Evolutionary conservation across 2,797 vertebrate genomes (phyloP), one percentile per base, ranked within the genome.

Genomic region (Alcedo quadribrachys): DNA sequence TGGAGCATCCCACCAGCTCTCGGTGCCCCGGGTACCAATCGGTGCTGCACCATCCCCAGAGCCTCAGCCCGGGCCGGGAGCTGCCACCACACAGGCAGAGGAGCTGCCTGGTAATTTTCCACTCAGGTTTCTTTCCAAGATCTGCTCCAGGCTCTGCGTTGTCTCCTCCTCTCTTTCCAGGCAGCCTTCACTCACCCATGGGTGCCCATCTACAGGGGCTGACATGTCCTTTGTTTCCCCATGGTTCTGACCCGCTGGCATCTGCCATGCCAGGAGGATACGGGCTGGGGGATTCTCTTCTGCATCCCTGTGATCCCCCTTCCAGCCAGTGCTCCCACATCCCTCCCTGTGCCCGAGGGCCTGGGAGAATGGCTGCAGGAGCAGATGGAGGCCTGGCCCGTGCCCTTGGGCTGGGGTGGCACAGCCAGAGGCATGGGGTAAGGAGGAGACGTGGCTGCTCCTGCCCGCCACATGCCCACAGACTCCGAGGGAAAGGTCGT

Each of bases 91-190:
- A 21, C 43, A 21, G 3, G 0, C 70, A 79, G 67, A 57, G 82
- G 81, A 91, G 83, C 92, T 88, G 62, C 86, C 94, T 68, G 90
- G 93, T 96, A 94, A 94, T 89, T 96, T 96, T 96, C 96, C 96
- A 90, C 58, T 94, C 81, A 30, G 79, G 33, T 93, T 92, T 85
- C 85, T 21, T 95, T 92, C 92, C 90, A 94, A 92, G 87, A 62
- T 61, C 63, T 58, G 18, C 16, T 58, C 79, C 81, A 13, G 85
- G 60, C 66, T 81, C 55, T 89, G 73, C 4, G 1, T 51, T 65
- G 60, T 91, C 57, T 94, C 68, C 66, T 1, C 2, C 80, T 65
- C 67, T 79, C 69, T 45, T 74, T 83, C 62, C 87, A 77, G 30
- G 42, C 68, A 51, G 75, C 71, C 54, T 80, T 55, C 42, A 5